phyloP scores from a whole-genome alignment of 2,113 vertebrate species.

The Acanthochromis polyacanthus region DNA sequence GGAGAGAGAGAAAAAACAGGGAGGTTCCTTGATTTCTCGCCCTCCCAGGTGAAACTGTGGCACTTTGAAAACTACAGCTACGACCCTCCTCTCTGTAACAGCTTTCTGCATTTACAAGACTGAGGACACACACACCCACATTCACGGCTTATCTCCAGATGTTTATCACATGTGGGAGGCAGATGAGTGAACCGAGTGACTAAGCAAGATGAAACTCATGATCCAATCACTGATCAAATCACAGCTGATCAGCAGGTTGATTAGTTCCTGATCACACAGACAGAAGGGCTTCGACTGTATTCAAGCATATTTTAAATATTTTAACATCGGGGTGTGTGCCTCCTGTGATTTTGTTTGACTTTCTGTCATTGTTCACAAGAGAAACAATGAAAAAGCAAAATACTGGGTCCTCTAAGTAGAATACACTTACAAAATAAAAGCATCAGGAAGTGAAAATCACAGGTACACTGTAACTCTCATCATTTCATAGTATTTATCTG shows the following conservation, averaged over 20 bases:
- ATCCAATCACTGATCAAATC: slow-evolving; percentile 22
- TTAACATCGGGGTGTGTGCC: slow-evolving; percentile 24
- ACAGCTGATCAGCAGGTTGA: not conserved
- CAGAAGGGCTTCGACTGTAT: no score
- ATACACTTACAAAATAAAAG: no score
- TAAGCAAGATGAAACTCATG: not conserved
- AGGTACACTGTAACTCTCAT: no score
- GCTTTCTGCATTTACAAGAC: no score
- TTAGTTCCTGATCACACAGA: slow-evolving; percentile 3
- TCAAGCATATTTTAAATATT: not conserved
- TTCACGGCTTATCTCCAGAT: slow-evolving; percentile 1
- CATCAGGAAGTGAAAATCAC: no score
- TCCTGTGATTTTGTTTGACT: not conserved
- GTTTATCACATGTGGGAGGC: not conserved
- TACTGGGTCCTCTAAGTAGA: not conserved
- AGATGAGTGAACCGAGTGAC: not conserved
- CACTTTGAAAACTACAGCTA: slow-evolving; percentile 22
- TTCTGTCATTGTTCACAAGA: no score
- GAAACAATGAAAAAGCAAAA: not conserved
- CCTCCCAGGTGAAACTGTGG: slow-evolving; percentile 50
- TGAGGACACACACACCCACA: not conserved
- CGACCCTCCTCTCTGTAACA: slow-evolving; percentile 6
- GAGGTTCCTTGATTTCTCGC: slow-evolving; percentile 65
- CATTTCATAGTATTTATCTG: no score
- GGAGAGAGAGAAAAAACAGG: slow-evolving; percentile 19